Evolutionary conservation across 2,888 invertebrate genomes (phyloP).

Genomic region (Harpagoxenus sublaevis): DNA sequence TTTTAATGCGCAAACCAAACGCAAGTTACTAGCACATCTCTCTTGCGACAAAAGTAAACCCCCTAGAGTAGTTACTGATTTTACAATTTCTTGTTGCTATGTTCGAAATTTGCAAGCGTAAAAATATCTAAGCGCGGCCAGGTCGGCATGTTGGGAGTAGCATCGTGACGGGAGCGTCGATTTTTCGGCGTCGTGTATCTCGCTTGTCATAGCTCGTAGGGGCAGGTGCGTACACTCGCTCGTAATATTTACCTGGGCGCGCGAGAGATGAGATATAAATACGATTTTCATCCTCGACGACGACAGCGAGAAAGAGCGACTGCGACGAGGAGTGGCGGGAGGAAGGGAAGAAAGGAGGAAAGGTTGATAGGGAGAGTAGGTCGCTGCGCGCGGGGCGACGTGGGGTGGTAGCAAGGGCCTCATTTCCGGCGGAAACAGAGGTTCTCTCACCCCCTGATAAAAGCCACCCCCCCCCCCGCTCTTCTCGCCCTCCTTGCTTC

Average conservation of each 20-base stretch:
- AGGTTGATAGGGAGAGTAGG: conserved; percentile 56
- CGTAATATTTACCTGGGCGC: conserved; percentile 79
- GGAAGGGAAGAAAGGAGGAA: conserved; percentile 55
- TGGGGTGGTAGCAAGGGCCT: conserved; percentile 80
- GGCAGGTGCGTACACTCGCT: conserved; percentile 51
- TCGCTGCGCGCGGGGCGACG: conserved; percentile 65
- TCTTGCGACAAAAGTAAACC: neutral
- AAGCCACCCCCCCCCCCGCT: conserved; percentile 31
- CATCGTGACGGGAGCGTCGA: conserved; percentile 15
- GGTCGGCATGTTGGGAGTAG: neutral
- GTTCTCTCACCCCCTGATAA: conserved; percentile 74
- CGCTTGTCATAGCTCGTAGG: conserved; percentile 47
- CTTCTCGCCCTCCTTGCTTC: conserved; percentile 54
- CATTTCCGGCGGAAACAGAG: conserved; percentile 85
- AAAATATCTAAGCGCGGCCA: conserved; percentile 18
- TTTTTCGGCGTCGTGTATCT: conserved; percentile 44
- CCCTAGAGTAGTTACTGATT: neutral
- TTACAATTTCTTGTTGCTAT: neutral
- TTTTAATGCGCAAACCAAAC: neutral
- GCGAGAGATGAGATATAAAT: conserved; percentile 84
- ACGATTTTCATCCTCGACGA: conserved; percentile 79
- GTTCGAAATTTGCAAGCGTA: neutral
- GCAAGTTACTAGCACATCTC: neutral
- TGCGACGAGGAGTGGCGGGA: conserved; percentile 49
- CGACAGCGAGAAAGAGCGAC: conserved; percentile 68